Conservation (phyloP, 2,113 vertebrate species). For the Hippocampus guttulatus region DNA sequence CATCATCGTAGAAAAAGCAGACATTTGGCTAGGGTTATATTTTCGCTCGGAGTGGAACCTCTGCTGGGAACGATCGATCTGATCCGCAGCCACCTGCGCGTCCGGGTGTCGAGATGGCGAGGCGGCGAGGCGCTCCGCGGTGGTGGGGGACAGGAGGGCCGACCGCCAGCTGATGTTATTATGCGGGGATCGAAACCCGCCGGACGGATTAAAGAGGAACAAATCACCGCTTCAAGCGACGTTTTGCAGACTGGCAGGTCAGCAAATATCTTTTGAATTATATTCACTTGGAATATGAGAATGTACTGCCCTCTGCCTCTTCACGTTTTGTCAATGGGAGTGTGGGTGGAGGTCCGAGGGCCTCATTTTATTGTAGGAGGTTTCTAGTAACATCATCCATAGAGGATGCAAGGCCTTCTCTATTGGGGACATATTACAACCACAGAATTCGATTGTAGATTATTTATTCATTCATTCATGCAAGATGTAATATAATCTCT, state of each 20-base stretch:
- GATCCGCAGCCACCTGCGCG: conserved; percentile 28
- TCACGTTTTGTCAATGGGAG: neutral
- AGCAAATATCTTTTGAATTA: conserved; percentile 19
- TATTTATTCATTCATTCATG: too few species aligned
- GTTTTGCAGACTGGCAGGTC: conserved; percentile 58
- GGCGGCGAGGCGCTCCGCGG: conserved; percentile 50
- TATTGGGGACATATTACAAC: neutral
- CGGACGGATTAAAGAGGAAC: conserved; percentile 56
- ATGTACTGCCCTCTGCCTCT: neutral
- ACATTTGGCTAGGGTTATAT: neutral
- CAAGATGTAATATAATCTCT: too few species aligned
- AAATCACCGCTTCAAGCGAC: conserved; percentile 51
- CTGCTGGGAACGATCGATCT: neutral
- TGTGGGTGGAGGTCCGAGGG: conserved; percentile 1
- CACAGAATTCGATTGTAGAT: too few species aligned
- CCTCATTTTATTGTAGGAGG: neutral
- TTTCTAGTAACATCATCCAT: neutral
- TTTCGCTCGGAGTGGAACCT: neutral
- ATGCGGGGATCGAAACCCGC: conserved; percentile 55
- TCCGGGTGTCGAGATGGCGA: conserved; percentile 27
- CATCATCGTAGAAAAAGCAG: neutral
- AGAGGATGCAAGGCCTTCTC: neutral
- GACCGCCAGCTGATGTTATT: conserved; percentile 51
- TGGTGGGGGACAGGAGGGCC: conserved; percentile 23
- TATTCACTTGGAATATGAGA: neutral